phyloP scores from a whole-genome alignment of 2,888 invertebrate species.

The Ophion slaviceki region DNA sequence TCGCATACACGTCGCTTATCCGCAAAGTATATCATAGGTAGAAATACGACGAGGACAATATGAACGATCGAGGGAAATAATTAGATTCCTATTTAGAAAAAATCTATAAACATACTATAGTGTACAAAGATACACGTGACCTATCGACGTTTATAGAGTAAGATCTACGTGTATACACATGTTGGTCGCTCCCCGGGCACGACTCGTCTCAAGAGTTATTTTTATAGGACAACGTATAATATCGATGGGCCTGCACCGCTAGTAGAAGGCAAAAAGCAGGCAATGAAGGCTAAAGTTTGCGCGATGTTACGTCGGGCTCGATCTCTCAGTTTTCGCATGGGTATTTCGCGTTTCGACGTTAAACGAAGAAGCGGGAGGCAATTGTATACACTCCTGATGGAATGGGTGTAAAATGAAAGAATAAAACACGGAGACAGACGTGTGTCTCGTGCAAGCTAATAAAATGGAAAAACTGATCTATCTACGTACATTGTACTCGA shows the following conservation, averaged over 20 bases:
- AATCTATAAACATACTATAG: slow-evolving; percentile 62
- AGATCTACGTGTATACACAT: slow-evolving; percentile 65
- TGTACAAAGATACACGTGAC: slow-evolving; percentile 75
- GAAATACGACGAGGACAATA: slow-evolving; percentile 69
- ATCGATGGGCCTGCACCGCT: slow-evolving; percentile 54
- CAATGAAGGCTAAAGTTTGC: too few species aligned
- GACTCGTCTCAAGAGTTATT: slow-evolving; percentile 77
- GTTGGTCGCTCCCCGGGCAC: slow-evolving; percentile 70
- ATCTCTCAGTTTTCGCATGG: too few species aligned
- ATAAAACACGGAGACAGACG: too few species aligned
- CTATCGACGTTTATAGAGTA: slow-evolving; percentile 73
- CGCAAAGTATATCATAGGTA: slow-evolving; percentile 47
- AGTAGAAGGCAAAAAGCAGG: too few species aligned
- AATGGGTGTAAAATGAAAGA: too few species aligned
- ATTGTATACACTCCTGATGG: too few species aligned
- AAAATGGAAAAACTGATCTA: too few species aligned
- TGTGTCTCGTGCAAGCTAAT: too few species aligned
- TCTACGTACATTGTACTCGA: too few species aligned
- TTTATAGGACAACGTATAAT: slow-evolving; percentile 75
- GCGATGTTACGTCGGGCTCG: too few species aligned
- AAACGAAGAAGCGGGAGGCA: too few species aligned
- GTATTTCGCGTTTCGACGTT: too few species aligned
- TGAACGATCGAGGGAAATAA: slow-evolving; percentile 64
- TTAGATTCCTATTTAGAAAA: slow-evolving; percentile 57
- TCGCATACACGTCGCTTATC: neutral